phyloP scores from a whole-genome alignment of 2,113 vertebrate species.

The Poecilia latipinna region DNA sequence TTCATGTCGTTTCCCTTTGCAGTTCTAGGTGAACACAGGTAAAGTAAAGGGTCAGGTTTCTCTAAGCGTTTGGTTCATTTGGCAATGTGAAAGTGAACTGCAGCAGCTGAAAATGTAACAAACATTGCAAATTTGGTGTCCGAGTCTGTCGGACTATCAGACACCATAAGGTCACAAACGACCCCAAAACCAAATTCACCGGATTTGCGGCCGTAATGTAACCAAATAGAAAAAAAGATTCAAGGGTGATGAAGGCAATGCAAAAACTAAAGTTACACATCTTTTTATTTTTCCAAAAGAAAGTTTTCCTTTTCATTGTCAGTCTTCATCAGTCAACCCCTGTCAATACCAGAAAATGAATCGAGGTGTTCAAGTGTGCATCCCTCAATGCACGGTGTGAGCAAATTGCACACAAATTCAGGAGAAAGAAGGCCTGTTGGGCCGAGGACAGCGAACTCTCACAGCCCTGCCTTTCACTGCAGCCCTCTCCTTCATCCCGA shows the following conservation, averaged over 20 bases:
- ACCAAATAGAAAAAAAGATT: background rate
- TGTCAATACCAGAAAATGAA: conserved; percentile 56
- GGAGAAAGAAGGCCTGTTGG: conserved; percentile 76
- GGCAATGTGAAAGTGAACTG: no score
- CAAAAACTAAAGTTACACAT: background rate
- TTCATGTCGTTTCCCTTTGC: no score
- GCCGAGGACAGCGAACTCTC: conserved; percentile 74
- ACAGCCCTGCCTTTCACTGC: conserved; percentile 79
- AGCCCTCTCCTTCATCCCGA: conserved; percentile 76
- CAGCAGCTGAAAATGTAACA: no score
- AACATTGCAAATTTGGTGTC: no score
- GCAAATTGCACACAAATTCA: conserved; percentile 80
- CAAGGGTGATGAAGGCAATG: background rate
- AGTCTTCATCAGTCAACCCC: conserved; percentile 43
- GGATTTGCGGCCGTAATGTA: background rate
- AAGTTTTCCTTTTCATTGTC: conserved; percentile 35
- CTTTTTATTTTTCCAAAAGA: conserved; percentile 1
- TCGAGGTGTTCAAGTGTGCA: conserved; percentile 49
- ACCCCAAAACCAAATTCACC: no score
- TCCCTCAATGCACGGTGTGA: conserved; percentile 67
- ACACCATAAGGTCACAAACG: no score
- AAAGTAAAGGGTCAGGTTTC: no score
- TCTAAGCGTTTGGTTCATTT: no score
- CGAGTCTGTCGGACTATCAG: no score
- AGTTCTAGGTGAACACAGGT: no score